These are phyloP conservation scores for Scaptomyza pallida DNA, from an alignment of 1,140 invertebrate genomes.

Conservation along the genomic window DNA sequence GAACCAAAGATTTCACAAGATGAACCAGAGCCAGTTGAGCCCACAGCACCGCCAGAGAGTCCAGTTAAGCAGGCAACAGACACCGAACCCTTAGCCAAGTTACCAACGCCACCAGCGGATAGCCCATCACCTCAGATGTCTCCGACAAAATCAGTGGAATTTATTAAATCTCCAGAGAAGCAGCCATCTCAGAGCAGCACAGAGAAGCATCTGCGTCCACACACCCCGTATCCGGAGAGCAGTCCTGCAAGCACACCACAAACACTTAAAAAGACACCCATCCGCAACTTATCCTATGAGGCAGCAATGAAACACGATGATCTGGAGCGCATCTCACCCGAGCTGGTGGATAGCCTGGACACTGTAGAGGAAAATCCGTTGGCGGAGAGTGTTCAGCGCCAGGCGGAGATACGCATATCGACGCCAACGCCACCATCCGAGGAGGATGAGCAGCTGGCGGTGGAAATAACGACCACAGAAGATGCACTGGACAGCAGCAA, in stretches of 20 bases:
- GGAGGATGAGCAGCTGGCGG: slow-evolving; percentile 75
- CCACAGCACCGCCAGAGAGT: slow-evolving; percentile 16
- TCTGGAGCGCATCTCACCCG: slow-evolving; percentile 70
- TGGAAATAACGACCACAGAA: slow-evolving; percentile 74
- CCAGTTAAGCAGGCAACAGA: slow-evolving; percentile 5
- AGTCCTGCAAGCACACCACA: slow-evolving; percentile 68
- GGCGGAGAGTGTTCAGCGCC: slow-evolving; percentile 21
- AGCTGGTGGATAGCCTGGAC: slow-evolving; percentile 66
- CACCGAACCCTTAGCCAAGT: slow-evolving; percentile 22
- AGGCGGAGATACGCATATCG: slow-evolving; percentile 49
- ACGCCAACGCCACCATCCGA: slow-evolving; percentile 72
- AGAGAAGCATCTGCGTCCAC: slow-evolving; percentile 65
- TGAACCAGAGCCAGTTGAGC: neutral
- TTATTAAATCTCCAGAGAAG: slow-evolving; percentile 31
- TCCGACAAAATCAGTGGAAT: slow-evolving; percentile 45
- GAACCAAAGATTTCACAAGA: neutral
- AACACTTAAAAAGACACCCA: slow-evolving; percentile 70
- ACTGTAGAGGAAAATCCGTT: slow-evolving; percentile 61
- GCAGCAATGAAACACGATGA: slow-evolving; percentile 74
- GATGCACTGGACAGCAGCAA: slow-evolving; percentile 71
- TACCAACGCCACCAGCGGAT: slow-evolving; percentile 57
- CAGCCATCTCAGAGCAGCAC: slow-evolving; percentile 8
- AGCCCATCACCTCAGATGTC: slow-evolving; percentile 52
- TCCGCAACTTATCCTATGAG: slow-evolving; percentile 77
- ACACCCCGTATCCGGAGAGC: slow-evolving; percentile 75